Evolutionary conservation across 2,888 invertebrate genomes (phyloP).

Genomic region (Griposia aprilina): DNA sequence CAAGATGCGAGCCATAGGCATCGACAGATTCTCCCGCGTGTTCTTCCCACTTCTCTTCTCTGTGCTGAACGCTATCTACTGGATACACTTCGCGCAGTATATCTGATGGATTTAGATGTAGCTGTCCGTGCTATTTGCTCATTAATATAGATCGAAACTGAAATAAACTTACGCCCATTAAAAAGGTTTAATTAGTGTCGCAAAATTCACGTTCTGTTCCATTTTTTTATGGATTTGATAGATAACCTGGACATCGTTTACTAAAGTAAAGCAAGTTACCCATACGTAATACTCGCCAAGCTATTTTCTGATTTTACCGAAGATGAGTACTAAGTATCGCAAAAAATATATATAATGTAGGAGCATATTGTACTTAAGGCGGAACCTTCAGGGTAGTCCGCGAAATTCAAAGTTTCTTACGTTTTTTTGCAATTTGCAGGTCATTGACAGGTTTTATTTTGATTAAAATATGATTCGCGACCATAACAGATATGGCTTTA

Average conservation of each 20-base stretch:
- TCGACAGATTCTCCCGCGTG: constrained; percentile 96
- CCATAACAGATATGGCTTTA: no score
- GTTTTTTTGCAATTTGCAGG: no score
- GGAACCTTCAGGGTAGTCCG: no score
- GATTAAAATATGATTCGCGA: no score
- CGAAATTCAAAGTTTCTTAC: no score
- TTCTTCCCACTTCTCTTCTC: constrained; percentile 97
- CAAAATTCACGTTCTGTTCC: background rate
- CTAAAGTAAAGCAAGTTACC: no score
- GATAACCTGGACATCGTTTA: background rate
- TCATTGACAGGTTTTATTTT: no score
- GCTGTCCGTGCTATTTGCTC: constrained; percentile 39
- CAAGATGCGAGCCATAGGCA: constrained; percentile 92
- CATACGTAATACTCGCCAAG: no score
- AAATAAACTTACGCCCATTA: background rate
- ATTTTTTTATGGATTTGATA: background rate
- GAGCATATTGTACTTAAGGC: no score
- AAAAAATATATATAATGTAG: no score
- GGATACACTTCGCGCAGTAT: constrained; percentile 94
- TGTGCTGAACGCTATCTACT: constrained; percentile 96
- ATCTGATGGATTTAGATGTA: constrained; percentile 78
- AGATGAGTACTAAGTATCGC: no score
- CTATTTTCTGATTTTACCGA: no score
- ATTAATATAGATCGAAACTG: background rate
- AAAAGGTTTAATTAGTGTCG: background rate